Evolutionary conservation across 2,888 invertebrate species (phyloP), one percentile per base, ranked within the genome.

Genomic region (Mycogona germanica): DNA sequence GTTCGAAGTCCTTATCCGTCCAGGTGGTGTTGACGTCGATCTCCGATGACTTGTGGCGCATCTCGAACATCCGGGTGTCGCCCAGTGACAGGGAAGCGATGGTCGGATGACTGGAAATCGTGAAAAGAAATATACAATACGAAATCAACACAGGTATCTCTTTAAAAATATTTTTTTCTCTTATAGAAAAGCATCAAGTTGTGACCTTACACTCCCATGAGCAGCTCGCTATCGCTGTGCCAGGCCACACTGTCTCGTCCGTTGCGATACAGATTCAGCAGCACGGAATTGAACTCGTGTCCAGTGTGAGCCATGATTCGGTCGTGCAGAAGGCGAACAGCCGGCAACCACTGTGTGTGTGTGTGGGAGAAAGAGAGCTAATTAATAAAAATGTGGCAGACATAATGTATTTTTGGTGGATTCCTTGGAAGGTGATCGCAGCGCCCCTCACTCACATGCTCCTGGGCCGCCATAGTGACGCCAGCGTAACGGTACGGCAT

Each of bases 221-320:
- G 61, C 1, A 62, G 58, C 57, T 73, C 70, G 59, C 70, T 68
- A 58, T 74, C 73, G 49, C 68, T 63, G 59, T 73, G 73, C 73
- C 73, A 74, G 32, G 66, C 66, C 19, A 72, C 68, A 58, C 65
- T 66, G 58, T 73, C 72, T 56, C 72, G 67, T 2, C 70, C 72
- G 61, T 71, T 68, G 26, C 73, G 64, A 59, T 73, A 74, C 29
- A 72, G 62, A 59, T 72, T 73, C 42, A 71, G 64, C 45, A 73
- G 65, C 51, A 74, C 67, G 14, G 73, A 72, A 62, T 74, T 75
- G 60, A 72, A 72, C 30, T 64, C 62, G 32, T 66, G 61, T n/a
- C 68, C 68, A 1, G 70, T 69, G 40, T 14, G 25, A 1, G 64
- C 64, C 56, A 68, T 67, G 29, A 71, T 56, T 28, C 60, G 59